A percentile compares a stretch with the other conserved stretches of the same genome.
phyloP scores from a whole-genome alignment of 2,888 invertebrate genomes.

The Caenorhabditis sp. region DNA sequence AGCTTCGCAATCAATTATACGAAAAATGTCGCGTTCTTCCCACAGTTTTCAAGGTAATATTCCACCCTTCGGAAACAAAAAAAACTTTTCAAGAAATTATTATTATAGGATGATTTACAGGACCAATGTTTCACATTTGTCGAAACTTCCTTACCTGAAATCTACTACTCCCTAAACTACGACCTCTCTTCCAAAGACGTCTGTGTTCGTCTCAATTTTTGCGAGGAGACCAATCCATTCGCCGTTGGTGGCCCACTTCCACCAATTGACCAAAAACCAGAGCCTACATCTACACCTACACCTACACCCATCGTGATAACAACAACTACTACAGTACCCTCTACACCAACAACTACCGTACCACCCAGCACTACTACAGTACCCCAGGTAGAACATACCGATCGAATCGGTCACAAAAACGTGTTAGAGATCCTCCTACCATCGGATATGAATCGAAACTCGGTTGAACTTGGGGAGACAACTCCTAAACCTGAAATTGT shows the following conservation, averaged over 20 bases:
- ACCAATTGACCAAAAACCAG: constrained; percentile 16
- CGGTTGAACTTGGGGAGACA: background rate
- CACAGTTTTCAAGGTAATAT: constrained; percentile 50
- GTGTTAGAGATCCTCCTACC: constrained; percentile 29
- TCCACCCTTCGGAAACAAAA: background rate
- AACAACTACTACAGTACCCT: background rate
- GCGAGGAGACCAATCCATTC: constrained; percentile 54
- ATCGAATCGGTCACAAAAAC: constrained; percentile 44
- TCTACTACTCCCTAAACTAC: constrained; percentile 62
- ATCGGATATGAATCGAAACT: constrained; percentile 18
- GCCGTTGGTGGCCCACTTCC: constrained; percentile 46
- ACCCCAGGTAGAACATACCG: constrained; percentile 19
- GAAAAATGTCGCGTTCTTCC: constrained; percentile 59
- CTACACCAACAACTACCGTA: constrained; percentile 9
- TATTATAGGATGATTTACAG: constrained; percentile 44
- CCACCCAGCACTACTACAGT: background rate
- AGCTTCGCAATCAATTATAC: constrained; percentile 52
- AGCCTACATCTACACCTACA: constrained; percentile 8
- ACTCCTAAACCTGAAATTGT: constrained; percentile 29
- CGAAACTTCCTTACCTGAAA: constrained; percentile 61
- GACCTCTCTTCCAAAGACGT: constrained; percentile 60
- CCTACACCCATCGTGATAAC: constrained; percentile 11
- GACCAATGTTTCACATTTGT: constrained; percentile 62
- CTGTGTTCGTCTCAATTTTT: constrained; percentile 59
- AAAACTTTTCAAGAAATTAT: constrained; percentile 13